These are phyloP conservation scores for Hedychridium roseum DNA, from an alignment of 2,888 invertebrate species.

Conservation along the genomic window DNA sequence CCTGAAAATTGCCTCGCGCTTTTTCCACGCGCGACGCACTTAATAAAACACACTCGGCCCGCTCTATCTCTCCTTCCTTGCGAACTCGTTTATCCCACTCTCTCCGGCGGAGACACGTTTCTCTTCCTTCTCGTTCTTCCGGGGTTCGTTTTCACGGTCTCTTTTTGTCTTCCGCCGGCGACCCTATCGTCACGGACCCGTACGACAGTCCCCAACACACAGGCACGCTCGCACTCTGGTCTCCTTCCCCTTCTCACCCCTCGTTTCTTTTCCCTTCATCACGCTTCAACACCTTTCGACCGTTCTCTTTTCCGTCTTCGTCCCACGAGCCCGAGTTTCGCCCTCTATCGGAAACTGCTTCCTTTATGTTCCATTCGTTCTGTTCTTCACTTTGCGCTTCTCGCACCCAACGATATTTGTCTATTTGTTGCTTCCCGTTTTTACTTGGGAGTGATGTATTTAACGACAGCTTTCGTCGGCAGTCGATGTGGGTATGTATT, in stretches of 20 bases:
- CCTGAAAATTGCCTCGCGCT: conserved; percentile 60
- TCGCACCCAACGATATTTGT: conserved; percentile 14
- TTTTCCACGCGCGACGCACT: conserved; percentile 58
- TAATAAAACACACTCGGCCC: conserved; percentile 58
- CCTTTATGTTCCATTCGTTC: conserved; percentile 32
- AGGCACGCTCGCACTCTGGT: conserved; percentile 6
- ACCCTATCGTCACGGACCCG: no score
- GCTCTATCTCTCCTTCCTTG: conserved; percentile 17
- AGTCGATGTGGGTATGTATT: no score
- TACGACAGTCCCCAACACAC: no score
- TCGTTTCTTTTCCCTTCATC: conserved; percentile 33
- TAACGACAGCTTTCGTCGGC: no score
- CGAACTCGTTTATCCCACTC: no score
- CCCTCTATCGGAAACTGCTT: conserved; percentile 31
- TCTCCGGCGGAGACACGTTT: no score
- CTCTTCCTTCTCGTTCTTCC: no score
- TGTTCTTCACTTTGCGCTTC: conserved; percentile 12
- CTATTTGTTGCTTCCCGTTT: conserved; percentile 12
- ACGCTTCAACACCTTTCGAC: conserved; percentile 45
- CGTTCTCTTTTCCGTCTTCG: conserved; percentile 30
- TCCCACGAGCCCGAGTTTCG: conserved; percentile 38
- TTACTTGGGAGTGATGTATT: no score
- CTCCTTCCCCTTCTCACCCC: conserved; percentile 27
- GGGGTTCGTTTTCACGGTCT: no score
- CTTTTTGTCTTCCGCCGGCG: no score